Evolutionary conservation across 2,888 invertebrate genomes (phyloP).

Genomic region (Trissoscelio sp.): DNA sequence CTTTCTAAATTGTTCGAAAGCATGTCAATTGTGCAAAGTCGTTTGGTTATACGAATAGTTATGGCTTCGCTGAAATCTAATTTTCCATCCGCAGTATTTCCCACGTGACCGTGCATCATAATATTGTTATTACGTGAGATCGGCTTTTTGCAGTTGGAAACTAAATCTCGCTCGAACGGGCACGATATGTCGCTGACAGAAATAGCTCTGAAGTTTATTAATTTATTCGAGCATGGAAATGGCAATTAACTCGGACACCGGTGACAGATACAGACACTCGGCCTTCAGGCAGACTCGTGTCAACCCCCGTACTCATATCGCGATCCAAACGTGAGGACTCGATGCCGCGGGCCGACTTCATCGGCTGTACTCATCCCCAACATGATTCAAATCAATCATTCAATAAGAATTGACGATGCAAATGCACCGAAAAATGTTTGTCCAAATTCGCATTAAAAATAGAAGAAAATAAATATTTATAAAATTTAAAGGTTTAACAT

Average conservation of each 20-base stretch:
- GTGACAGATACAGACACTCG: slow-evolving; percentile 81
- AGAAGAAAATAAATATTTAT: no score
- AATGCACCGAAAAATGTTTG: neutral
- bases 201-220: slow-evolving; percentile 80
- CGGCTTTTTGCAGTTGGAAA: slow-evolving; percentile 67
- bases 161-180: slow-evolving; percentile 66
- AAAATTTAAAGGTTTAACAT: no score
- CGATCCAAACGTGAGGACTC: slow-evolving; percentile 61
- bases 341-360: slow-evolving; percentile 56
- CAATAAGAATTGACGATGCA: slow-evolving; percentile 42
- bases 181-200: slow-evolving; percentile 76
- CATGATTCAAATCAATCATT: slow-evolving; percentile 57
- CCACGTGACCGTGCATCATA: slow-evolving; percentile 66
- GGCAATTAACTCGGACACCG: slow-evolving; percentile 82
- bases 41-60: slow-evolving; percentile 43
- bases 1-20: slow-evolving; percentile 29
- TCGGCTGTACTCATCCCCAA: slow-evolving; percentile 18
- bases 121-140: slow-evolving; percentile 67
- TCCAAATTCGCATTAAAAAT: no score
- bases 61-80: slow-evolving; percentile 36
- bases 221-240: slow-evolving; percentile 83
- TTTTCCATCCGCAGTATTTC: slow-evolving; percentile 58
- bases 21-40: slow-evolving; percentile 48
- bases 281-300: slow-evolving; percentile 78
- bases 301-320: slow-evolving; percentile 70